A percentile compares a stretch with the other conserved stretches of the same genome.
Conservation (phyloP, 2,113 vertebrate genomes). For the Lepidothrix coronata region DNA sequence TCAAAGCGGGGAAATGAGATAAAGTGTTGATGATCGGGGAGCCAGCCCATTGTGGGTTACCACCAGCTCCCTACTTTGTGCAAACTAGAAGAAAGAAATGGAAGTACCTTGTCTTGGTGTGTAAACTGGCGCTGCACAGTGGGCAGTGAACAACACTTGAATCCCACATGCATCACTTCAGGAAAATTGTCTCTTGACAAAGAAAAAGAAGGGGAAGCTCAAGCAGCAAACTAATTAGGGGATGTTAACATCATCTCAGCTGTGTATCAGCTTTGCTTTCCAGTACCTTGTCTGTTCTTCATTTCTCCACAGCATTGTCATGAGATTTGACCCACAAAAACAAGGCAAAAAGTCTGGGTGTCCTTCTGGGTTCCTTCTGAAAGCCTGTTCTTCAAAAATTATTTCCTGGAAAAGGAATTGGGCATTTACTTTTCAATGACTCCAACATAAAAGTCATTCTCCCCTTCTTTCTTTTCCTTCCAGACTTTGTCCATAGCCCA, state of each 20-base stretch:
- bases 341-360: background rate
- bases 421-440: background rate
- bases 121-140: background rate
- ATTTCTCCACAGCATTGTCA: background rate
- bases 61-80: background rate
- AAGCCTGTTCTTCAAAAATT: background rate
- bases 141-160: background rate
- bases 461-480: background rate
- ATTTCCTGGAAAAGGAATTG: background rate
- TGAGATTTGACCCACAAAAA: background rate
- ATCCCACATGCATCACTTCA: background rate
- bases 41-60: background rate
- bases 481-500: background rate
- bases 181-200: background rate
- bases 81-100: background rate
- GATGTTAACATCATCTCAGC: background rate
- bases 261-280: background rate
- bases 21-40: accelerated
- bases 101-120: background rate
- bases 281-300: background rate
- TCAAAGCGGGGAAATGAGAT: background rate
- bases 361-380: background rate
- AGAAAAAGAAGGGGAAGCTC: background rate
- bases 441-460: background rate
- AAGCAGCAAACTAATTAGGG: background rate